Percentiles rank a stretch among this genome's conserved stretches.
Evolutionary conservation across 2,888 invertebrate genomes (phyloP).

Genomic region (Sminthurides aquaticus): DNA sequence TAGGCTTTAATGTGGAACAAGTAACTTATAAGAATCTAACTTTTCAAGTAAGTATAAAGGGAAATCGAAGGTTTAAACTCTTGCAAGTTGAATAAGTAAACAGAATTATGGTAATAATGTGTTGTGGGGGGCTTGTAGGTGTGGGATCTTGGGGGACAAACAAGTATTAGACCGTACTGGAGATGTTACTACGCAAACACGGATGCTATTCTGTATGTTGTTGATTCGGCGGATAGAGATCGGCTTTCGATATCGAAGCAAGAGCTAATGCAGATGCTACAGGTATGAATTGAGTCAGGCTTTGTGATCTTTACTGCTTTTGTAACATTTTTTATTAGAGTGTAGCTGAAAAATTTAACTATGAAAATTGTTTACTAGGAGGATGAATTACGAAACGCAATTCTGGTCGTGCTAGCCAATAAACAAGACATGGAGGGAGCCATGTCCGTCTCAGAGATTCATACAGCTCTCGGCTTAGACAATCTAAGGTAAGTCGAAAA

Average conservation of each 20-base stretch:
- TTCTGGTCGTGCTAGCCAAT: conserved; percentile 93
- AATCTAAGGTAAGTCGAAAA: conserved; percentile 14
- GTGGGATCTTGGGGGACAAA: conserved; percentile 96
- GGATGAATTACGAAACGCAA: conserved; percentile 91
- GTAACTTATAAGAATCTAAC: conserved; percentile 98
- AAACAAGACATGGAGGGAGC: conserved; percentile 99
- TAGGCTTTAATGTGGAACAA: conserved; percentile 98
- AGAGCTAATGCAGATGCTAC: conserved; percentile 91
- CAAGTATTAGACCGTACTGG: conserved; percentile 83
- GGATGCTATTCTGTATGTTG: conserved; percentile 99
- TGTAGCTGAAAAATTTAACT: conserved; percentile 6
- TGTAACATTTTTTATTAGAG: neutral
- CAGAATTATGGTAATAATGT: too few species aligned
- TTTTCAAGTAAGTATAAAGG: conserved; percentile 67
- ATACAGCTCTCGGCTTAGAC: conserved; percentile 27
- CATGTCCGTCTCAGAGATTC: conserved; percentile 79
- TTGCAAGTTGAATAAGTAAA: too few species aligned
- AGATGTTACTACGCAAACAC: conserved; percentile 99
- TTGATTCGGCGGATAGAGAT: conserved; percentile 97
- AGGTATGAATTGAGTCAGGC: conserved; percentile 54
- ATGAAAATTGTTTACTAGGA: conserved; percentile 58
- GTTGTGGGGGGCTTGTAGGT: too few species aligned
- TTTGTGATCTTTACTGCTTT: neutral
- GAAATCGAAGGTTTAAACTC: conserved; percentile 38
- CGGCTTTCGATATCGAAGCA: conserved; percentile 98